phyloP scores from a whole-genome alignment of 2,888 invertebrate species.

The Catonia carolina region DNA sequence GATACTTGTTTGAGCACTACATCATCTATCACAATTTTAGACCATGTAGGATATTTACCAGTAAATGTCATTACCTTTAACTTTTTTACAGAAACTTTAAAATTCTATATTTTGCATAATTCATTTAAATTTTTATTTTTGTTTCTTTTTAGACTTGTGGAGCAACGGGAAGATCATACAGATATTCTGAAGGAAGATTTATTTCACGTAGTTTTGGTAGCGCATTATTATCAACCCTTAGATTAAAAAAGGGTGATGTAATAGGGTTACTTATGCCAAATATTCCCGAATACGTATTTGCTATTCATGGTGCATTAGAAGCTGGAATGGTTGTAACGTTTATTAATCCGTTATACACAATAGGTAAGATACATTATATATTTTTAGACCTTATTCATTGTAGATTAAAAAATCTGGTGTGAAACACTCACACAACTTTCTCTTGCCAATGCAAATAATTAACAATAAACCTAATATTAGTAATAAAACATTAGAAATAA shows the following conservation, averaged over 20 bases:
- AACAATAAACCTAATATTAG: too few species aligned
- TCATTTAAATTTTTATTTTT: not conserved
- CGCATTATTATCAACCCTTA: slow-evolving; percentile 50
- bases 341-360: slow-evolving; percentile 62
- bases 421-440: too few species aligned
- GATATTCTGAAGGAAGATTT: slow-evolving; percentile 44
- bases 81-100: too few species aligned
- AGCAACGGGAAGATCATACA: slow-evolving; percentile 57
- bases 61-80: too few species aligned
- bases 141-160: slow-evolving; percentile 55
- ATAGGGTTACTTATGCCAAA: slow-evolving; percentile 62
- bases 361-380: slow-evolving; percentile 50
- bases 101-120: too few species aligned
- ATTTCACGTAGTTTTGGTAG: slow-evolving; percentile 48
- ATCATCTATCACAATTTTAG: too few species aligned
- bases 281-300: slow-evolving; percentile 59
- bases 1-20: too few species aligned
- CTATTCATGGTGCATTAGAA: slow-evolving; percentile 58
- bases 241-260: slow-evolving; percentile 55
- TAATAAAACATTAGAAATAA: too few species aligned
- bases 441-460: too few species aligned
- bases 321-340: slow-evolving; percentile 61
- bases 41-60: too few species aligned
- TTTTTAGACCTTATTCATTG: not conserved
- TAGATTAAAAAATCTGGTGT: too few species aligned